phyloP scores from a whole-genome alignment of 2,888 invertebrate species.

The Andrena praecox region DNA sequence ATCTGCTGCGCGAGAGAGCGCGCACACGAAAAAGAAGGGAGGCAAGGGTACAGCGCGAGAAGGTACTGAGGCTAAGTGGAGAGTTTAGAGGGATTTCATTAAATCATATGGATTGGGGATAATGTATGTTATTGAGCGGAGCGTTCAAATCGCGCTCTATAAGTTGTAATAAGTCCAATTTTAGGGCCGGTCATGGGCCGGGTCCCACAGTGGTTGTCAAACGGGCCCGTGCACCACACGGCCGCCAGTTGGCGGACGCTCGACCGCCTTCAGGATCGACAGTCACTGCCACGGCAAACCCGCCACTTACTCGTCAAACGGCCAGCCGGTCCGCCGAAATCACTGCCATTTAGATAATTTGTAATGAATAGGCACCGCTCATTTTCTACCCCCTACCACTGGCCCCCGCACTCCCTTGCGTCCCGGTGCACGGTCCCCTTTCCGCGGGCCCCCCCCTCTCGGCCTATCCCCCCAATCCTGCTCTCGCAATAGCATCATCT shows the following conservation, averaged over 20 bases:
- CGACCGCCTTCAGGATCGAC: constrained; percentile 55
- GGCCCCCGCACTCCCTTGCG: constrained; percentile 20
- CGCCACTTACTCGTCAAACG: constrained; percentile 85
- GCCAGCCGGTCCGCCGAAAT: constrained; percentile 85
- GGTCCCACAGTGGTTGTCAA: constrained; percentile 81
- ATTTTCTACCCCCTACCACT: constrained; percentile 69
- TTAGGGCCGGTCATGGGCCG: constrained; percentile 84
- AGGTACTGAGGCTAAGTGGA: constrained; percentile 83
- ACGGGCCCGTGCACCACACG: constrained; percentile 12
- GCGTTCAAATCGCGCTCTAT: constrained; percentile 85
- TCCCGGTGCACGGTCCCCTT: constrained; percentile 30
- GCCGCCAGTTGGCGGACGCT: not conserved
- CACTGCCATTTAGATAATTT: constrained; percentile 88
- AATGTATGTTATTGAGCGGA: constrained; percentile 85
- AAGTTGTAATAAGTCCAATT: constrained; percentile 85
- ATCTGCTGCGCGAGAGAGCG: constrained; percentile 50
- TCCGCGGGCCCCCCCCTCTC: constrained; percentile 31
- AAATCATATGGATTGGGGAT: constrained; percentile 85
- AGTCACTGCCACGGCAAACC: constrained; percentile 81
- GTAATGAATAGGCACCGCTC: constrained; percentile 86
- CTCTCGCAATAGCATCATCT: constrained; percentile 49
- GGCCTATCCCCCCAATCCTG: constrained; percentile 31
- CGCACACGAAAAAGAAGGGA: constrained; percentile 39
- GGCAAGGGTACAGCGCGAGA: constrained; percentile 70
- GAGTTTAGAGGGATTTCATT: constrained; percentile 85